Evolutionary conservation across 2,888 invertebrate genomes (phyloP), one percentile per base, ranked within the genome.

Genomic region (Resseliella maxima): DNA sequence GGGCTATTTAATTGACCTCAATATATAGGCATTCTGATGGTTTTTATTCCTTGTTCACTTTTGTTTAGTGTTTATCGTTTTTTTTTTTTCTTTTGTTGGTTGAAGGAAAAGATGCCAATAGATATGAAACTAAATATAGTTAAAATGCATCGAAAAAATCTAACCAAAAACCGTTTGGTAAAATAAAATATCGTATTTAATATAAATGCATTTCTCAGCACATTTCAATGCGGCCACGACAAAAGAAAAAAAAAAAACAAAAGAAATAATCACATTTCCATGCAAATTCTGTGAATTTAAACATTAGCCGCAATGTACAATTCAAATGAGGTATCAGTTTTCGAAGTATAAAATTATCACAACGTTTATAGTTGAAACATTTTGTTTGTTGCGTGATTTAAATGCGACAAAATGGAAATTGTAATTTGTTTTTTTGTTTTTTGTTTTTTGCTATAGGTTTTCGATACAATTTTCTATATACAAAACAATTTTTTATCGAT

Each of bases 1-100:
- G 83, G 83, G 83, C 38, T 8, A 1, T 83, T 38, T 83, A 83
- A 83, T 83, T 83, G 83, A 83, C 83, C 83, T 83, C 83, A 83
- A 83, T 83, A 36, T 24, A 83, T 31, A 72, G n/a, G 15, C 15
- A 72, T 59, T 24, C 24, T 59, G 24, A 3, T 59, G n/a, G 15
- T 59, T 59, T 59, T 59, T 3, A 5, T 10, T 31, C 72, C 31
- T 31, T 35, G 31, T n/a, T 59, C 31, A 31, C 31, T 72, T 31
- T 72, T 59, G 10, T 18, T 18, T n/a, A 3, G 2, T 18, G 54
- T 54, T 5, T 6, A n/a, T 5, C 5, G 18, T 64, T 64, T 64
- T 64, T 64, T 64, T 64, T 64, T 64, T 3, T 3, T 2, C 15
- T 31, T 24, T 64, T 5, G 64, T 27, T 35, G 72, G 15, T 2